Percentiles rank a stretch among this genome's conserved stretches.
These are phyloP conservation scores for Dascyllus trimaculatus DNA, from an alignment of 2,113 vertebrate species.

Conservation along the genomic window DNA sequence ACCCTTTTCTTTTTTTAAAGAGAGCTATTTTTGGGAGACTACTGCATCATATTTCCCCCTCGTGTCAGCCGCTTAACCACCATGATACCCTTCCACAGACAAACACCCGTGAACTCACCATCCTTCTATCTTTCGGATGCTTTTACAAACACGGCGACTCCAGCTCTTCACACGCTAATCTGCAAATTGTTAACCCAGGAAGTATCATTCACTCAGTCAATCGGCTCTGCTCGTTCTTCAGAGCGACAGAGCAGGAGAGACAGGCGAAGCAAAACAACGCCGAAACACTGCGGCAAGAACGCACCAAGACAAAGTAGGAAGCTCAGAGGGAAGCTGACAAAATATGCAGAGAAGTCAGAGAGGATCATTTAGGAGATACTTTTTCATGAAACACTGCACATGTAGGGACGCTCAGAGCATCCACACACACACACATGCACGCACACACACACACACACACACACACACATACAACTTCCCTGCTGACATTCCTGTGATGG, in stretches of 20 bases:
- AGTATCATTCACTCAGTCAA: conserved; percentile 23
- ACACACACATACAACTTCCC: conserved; percentile 35
- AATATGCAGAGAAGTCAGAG: conserved; percentile 29
- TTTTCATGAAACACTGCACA: conserved; percentile 59
- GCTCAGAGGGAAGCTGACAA: conserved; percentile 42
- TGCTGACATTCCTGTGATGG: conserved; percentile 61
- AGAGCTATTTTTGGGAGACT: conserved; percentile 75
- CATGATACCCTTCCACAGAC: conserved; percentile 46
- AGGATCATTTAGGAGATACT: conserved; percentile 33
- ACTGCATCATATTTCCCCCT: conserved; percentile 73
- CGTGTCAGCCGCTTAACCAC: conserved; percentile 56
- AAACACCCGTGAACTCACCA: conserved; percentile 53
- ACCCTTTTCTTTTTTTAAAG: conserved; percentile 53
- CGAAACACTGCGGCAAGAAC: conserved; percentile 38
- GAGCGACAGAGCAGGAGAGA: conserved; percentile 38
- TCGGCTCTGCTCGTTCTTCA: conserved; percentile 20
- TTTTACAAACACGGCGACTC: conserved; percentile 27
- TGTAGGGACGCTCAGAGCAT: conserved; percentile 20
- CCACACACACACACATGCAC: conserved; percentile 13
- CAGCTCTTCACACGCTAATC: background rate
- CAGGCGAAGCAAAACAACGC: conserved; percentile 11
- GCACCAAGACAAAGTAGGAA: conserved; percentile 17
- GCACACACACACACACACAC: conserved; percentile 26
- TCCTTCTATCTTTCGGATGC: conserved; percentile 21
- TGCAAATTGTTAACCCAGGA: conserved; percentile 15